Evolutionary conservation across 2,113 vertebrate species (phyloP), one percentile per base, ranked within the genome.

Genomic region (Balaeniceps rex): DNA sequence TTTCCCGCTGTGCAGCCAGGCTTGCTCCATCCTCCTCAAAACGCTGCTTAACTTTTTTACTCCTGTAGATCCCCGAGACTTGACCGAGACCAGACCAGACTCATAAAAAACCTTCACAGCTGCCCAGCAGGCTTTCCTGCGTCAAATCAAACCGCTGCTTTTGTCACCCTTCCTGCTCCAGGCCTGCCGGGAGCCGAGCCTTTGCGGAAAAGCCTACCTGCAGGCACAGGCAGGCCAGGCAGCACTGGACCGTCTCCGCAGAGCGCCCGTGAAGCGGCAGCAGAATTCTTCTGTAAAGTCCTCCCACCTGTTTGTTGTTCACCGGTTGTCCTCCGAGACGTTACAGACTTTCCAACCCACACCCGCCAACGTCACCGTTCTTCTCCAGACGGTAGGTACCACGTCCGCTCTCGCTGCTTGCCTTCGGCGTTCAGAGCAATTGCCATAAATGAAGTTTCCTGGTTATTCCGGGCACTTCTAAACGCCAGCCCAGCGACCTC

Each of bases 251-350:
- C 5, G 8, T 21, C 57, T 24, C 34, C 4, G 6, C 19, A 33
- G 40, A 61, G 55, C 8, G 3, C 29, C 33, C 11, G 2, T 4
- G 28, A 31, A 28, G 31, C 6, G 0, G 15, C 42, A 15, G 57
- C 36, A 5, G 68, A 54, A 12, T 7, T n/a, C n/a, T 54, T 42
- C 63, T 5, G 4, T 10, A 6, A 21, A 44, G 10, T 24, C 49
- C 13, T 70, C 42, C 36, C 23, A 4, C 29, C 12, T 9, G 10
- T 12, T 8, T 19, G 14, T 3, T 22, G 19, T 7, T 21, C 38
- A 9, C 9, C 11, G 1, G 6, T 51, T 8, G 17, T 34, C 63
- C 63, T 51, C 31, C 1, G 1, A 57, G 65, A 28, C 4, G 0
- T 55, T 34, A 16, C 19, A 34, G 66, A 12, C 38, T 24, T 51